Evolutionary conservation across 2,797 vertebrate genomes (phyloP).

Genomic region (Acipenser ruthenus): DNA sequence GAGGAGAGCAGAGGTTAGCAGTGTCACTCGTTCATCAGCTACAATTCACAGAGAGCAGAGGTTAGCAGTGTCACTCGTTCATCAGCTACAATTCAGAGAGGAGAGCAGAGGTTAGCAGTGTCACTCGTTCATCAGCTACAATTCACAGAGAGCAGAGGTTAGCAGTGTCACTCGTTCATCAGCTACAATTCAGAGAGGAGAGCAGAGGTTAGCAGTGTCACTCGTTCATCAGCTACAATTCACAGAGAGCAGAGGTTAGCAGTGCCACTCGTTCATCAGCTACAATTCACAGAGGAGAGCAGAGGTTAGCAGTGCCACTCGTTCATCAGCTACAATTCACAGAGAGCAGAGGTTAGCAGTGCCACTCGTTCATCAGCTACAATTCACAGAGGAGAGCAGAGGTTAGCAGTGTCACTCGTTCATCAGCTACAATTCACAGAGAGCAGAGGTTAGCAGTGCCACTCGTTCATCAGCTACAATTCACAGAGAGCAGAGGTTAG

Average conservation of each 20-base stretch:
- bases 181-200: conserved; percentile 59
- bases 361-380: conserved; percentile 70
- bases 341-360: conserved; percentile 32
- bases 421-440: conserved; percentile 70
- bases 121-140: conserved; percentile 86
- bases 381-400: not conserved
- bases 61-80: conserved; percentile 63
- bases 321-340: conserved; percentile 36
- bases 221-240: conserved; percentile 43
- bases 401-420: conserved; percentile 70
- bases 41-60: conserved; percentile 35
- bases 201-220: conserved; percentile 8
- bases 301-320: no score
- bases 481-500: conserved; percentile 46
- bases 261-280: not conserved
- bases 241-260: conserved; percentile 33
- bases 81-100: conserved; percentile 48
- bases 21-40: no score
- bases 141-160: conserved; percentile 42
- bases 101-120: conserved; percentile 38
- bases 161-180: conserved; percentile 20
- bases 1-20: no score
- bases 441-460: conserved; percentile 47
- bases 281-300: no score
- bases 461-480: conserved; percentile 31